Percentiles rank a stretch among this genome's conserved stretches.
Conservation (phyloP, 2,888 invertebrate genomes). For the Eudasyphora cyanicolor region DNA sequence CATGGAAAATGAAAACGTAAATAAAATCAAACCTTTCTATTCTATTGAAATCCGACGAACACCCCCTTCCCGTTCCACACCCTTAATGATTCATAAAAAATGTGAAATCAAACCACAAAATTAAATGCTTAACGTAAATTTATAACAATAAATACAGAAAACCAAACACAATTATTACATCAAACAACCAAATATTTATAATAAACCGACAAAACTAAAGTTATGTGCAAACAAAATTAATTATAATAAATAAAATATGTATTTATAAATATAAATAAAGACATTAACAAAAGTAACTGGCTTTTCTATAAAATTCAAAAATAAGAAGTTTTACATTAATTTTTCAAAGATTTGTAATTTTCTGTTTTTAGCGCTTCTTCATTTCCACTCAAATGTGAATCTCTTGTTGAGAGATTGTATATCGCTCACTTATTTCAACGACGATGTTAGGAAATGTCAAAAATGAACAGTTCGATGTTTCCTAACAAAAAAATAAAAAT, state of each 20-base stretch:
- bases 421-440: neutral
- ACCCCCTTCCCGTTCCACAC: neutral
- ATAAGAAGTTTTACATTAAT: neutral
- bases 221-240: slow-evolving; percentile 44
- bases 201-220: slow-evolving; percentile 34
- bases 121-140: slow-evolving; percentile 9
- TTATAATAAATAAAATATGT: slow-evolving; percentile 48
- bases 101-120: slow-evolving; percentile 11
- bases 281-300: slow-evolving; percentile 39
- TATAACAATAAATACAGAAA: slow-evolving; percentile 16
- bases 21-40: slow-evolving; percentile 32
- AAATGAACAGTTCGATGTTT: no score
- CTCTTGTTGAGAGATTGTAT: neutral
- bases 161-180: slow-evolving; percentile 55
- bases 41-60: slow-evolving; percentile 45
- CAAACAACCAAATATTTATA: slow-evolving; percentile 47
- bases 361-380: neutral
- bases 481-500: no score
- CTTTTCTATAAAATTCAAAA: slow-evolving; percentile 35
- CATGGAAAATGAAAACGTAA: slow-evolving; percentile 27
- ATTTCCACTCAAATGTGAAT: neutral
- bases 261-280: slow-evolving; percentile 33
- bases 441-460: no score
- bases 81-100: slow-evolving; percentile 1
- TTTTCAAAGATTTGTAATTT: neutral